Percentiles rank a stretch among this genome's conserved stretches.
Conservation (phyloP, 1,140 invertebrate genomes). For the Microplitis demolitor region DNA sequence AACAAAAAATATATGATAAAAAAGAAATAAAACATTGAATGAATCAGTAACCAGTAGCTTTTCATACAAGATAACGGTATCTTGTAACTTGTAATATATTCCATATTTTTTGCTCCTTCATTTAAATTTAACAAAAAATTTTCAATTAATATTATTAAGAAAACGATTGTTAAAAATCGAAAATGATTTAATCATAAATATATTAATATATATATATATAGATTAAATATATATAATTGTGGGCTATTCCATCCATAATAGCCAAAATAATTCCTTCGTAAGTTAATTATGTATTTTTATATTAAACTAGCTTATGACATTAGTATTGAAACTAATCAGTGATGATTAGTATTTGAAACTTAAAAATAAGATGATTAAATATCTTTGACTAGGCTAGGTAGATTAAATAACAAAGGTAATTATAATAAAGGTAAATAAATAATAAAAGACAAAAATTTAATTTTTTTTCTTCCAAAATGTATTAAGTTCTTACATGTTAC, state of each 20-base stretch:
- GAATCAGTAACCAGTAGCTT: conserved; percentile 38
- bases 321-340: conserved; percentile 20
- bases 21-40: conserved; percentile 18
- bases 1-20: conserved; percentile 20
- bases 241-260: conserved; percentile 53
- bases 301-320: conserved; percentile 61
- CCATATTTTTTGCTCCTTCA: conserved; percentile 41
- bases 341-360: conserved; percentile 37
- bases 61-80: conserved; percentile 41
- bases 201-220: too few relatives aligned
- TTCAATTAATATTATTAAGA: conserved; percentile 1
- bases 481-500: conserved; percentile 52
- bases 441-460: conserved; percentile 38
- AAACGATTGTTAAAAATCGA: conserved; percentile 10
- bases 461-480: conserved; percentile 49
- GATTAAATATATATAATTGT: conserved; percentile 44
- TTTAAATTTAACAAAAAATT: conserved; percentile 39
- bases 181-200: conserved; percentile 52
- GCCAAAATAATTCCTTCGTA: conserved; percentile 55
- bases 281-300: conserved; percentile 65
- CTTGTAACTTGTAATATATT: conserved; percentile 36
- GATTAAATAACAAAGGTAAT: conserved; percentile 26
- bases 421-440: conserved; percentile 26
- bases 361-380: conserved; percentile 27
- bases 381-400: conserved; percentile 23